Evolutionary conservation across 1,140 invertebrate species (phyloP).

Genomic region (Drosophila willistoni): DNA sequence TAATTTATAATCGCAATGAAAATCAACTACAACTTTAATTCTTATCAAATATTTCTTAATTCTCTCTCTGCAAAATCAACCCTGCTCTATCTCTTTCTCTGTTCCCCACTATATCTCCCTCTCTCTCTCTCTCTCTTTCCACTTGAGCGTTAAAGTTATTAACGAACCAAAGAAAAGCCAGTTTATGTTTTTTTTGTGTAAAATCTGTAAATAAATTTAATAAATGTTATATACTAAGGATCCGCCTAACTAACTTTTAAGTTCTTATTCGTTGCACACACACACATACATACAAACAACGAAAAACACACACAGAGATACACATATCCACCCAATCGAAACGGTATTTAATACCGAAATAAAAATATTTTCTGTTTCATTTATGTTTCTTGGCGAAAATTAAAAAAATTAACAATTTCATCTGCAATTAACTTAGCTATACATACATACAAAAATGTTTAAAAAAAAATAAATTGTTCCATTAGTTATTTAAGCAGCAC

Average conservation of each 20-base stretch:
- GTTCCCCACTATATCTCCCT: slow-evolving; percentile 10
- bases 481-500: slow-evolving; percentile 64
- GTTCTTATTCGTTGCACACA: slow-evolving; percentile 21
- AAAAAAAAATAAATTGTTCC: slow-evolving; percentile 68
- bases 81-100: not conserved
- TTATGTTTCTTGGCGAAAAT: slow-evolving; percentile 12
- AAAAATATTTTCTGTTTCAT: slow-evolving; percentile 19
- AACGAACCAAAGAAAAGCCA: slow-evolving; percentile 70
- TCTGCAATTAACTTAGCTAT: slow-evolving; percentile 35
- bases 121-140: slow-evolving; percentile 12
- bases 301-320: slow-evolving; percentile 40
- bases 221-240: slow-evolving; percentile 55
- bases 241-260: slow-evolving; percentile 30
- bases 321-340: slow-evolving; percentile 40
- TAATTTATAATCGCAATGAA: slow-evolving; percentile 12
- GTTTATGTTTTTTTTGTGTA: slow-evolving; percentile 30
- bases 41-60: slow-evolving; percentile 27
- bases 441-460: slow-evolving; percentile 55
- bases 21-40: slow-evolving; percentile 2
- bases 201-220: slow-evolving; percentile 65
- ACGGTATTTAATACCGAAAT: slow-evolving; percentile 70
- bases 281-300: slow-evolving; percentile 37
- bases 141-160: slow-evolving; percentile 30
- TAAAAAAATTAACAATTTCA: not conserved
- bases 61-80: not conserved